Percentiles rank a stretch among this genome's conserved stretches.
phyloP scores from a whole-genome alignment of 2,797 vertebrate genomes.

The Phataginus tricuspis region DNA sequence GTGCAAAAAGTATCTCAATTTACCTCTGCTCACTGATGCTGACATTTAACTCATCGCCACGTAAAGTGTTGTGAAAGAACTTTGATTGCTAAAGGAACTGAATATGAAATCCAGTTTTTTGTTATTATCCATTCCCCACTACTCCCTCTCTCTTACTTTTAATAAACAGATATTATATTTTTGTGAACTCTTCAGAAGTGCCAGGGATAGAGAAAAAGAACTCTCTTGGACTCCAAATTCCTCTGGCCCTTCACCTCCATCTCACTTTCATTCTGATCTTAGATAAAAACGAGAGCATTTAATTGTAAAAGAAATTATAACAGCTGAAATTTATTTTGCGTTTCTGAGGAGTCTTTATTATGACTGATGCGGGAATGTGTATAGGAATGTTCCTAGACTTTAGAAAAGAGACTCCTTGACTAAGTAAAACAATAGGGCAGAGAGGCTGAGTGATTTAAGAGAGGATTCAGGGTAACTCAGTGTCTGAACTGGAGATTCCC shows the following conservation, averaged over 20 bases:
- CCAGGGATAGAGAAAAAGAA: slow-evolving; percentile 55
- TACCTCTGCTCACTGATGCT: not conserved
- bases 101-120: not conserved
- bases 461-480: not conserved
- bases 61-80: not conserved
- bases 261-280: slow-evolving; percentile 64
- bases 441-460: not conserved
- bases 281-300: not conserved
- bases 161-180: slow-evolving; percentile 63
- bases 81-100: slow-evolving; percentile 28
- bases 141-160: slow-evolving; percentile 27
- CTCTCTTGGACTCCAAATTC: slow-evolving; percentile 49
- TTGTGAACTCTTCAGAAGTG: slow-evolving; percentile 24
- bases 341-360: slow-evolving; percentile 25
- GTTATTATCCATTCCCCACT: not conserved
- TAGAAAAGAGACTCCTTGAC: not conserved
- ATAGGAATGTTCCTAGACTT: not conserved
- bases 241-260: not conserved
- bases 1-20: slow-evolving; percentile 31
- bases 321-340: slow-evolving; percentile 40
- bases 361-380: not conserved
- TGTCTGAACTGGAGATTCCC: not conserved
- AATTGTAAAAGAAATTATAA: slow-evolving; percentile 20
- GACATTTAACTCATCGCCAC: slow-evolving; percentile 38
- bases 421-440: not conserved